Evolutionary conservation across 64 coral and sea anemone genomes (phyloP).

Genomic region (Dendrophyllia cribrosa): DNA sequence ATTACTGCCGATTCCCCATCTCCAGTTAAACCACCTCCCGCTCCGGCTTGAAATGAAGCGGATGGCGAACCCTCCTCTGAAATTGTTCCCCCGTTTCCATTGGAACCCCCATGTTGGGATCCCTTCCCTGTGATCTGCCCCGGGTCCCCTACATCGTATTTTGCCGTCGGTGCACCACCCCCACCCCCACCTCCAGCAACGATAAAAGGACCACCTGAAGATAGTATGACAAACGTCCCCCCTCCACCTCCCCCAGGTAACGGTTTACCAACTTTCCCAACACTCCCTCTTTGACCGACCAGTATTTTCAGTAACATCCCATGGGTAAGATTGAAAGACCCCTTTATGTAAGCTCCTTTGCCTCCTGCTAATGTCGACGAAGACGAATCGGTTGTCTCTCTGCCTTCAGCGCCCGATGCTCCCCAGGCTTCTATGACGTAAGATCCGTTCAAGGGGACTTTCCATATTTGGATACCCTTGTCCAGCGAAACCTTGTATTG

Average conservation of each 20-base stretch:
- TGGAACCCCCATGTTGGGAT: constrained; percentile 19
- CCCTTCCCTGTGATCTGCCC: constrained; percentile 33
- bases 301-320: constrained; percentile 64
- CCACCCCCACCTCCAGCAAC: constrained; percentile 83
- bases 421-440: constrained; percentile 76
- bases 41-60: neutral
- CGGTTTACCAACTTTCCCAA: neutral
- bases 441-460: constrained; percentile 58
- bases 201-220: constrained; percentile 32
- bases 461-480: constrained; percentile 71
- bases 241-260: constrained; percentile 79
- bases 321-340: constrained; percentile 39
- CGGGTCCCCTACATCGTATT: constrained; percentile 35
- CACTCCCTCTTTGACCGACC: constrained; percentile 51
- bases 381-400: neutral
- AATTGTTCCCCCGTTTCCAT: constrained; percentile 36
- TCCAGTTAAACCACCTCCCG: constrained; percentile 55
- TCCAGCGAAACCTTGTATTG: constrained; percentile 44
- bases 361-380: constrained; percentile 13
- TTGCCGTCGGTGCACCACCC: constrained; percentile 2
- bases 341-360: constrained; percentile 68
- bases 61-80: neutral
- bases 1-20: constrained; percentile 6
- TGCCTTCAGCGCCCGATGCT: constrained; percentile 65
- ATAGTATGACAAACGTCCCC: constrained; percentile 65